phyloP scores from a whole-genome alignment of 2,113 vertebrate species.

The Pipa parva region DNA sequence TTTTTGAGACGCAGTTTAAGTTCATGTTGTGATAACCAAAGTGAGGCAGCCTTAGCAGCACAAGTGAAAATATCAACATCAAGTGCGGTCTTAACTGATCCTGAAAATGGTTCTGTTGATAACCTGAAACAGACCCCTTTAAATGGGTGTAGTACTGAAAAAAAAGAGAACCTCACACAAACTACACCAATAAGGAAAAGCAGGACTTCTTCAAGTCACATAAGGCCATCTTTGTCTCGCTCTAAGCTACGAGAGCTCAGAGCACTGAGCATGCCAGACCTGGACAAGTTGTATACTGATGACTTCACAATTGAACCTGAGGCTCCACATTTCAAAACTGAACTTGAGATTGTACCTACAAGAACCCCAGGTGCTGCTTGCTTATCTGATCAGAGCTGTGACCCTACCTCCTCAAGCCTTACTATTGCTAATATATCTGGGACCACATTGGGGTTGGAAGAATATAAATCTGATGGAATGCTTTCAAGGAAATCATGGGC shows the following conservation, averaged over 20 bases:
- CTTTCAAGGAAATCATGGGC: conserved; percentile 66
- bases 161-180: accelerated
- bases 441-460: conserved; percentile 45
- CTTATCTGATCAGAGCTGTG: background rate
- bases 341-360: conserved; percentile 60
- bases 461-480: conserved; percentile 11
- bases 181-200: conserved; percentile 50
- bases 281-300: conserved; percentile 79
- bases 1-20: conserved; percentile 68
- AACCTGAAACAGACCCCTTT: conserved; percentile 3
- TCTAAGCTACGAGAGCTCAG: conserved; percentile 78
- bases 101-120: conserved; percentile 40
- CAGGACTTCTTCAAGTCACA: conserved; percentile 54
- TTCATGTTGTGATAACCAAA: conserved; percentile 65
- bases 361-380: conserved; percentile 4
- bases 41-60: conserved; percentile 26
- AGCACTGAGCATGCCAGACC: conserved; percentile 87
- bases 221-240: conserved; percentile 58
- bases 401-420: conserved; percentile 20
- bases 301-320: conserved; percentile 50
- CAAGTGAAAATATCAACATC: conserved; percentile 49
- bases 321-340: conserved; percentile 56
- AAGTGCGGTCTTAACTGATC: conserved; percentile 22
- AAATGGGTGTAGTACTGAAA: conserved; percentile 25
- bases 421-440: background rate